These are phyloP conservation scores for Eidolon helvum DNA, from an alignment of 2,113 vertebrate genomes.

Conservation along the genomic window DNA sequence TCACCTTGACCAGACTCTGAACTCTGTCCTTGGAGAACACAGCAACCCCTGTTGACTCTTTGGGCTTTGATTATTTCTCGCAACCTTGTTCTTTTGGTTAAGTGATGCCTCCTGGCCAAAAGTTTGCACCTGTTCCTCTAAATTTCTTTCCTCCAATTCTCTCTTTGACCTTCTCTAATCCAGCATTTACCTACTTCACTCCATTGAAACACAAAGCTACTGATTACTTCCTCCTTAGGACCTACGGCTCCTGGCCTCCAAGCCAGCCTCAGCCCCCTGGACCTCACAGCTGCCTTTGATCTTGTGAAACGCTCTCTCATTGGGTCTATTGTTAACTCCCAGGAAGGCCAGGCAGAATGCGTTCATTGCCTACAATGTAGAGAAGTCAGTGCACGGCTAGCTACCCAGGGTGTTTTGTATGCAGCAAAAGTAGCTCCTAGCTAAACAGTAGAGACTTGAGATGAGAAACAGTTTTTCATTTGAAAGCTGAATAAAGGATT, in stretches of 20 bases:
- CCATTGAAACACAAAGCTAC: constrained; percentile 45
- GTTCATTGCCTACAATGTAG: not conserved
- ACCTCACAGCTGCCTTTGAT: constrained; percentile 33
- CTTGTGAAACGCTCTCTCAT: not conserved
- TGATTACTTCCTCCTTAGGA: constrained; percentile 22
- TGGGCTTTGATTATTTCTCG: not conserved
- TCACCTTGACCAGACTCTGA: not conserved
- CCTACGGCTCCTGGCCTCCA: not conserved
- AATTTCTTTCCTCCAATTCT: constrained; percentile 56
- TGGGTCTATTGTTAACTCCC: not conserved
- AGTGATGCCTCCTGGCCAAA: constrained; percentile 18
- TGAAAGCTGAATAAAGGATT: constrained; percentile 60
- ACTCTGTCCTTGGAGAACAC: not conserved
- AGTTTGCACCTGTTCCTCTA: constrained; percentile 2
- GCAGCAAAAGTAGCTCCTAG: not conserved
- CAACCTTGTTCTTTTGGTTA: constrained; percentile 39
- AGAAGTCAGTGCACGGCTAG: not conserved
- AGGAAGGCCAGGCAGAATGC: not conserved
- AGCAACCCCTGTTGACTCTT: not conserved
- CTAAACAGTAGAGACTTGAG: not conserved
- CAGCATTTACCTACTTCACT: constrained; percentile 52
- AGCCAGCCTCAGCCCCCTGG: not conserved
- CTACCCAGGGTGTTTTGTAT: not conserved
- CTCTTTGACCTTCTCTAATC: constrained; percentile 70
- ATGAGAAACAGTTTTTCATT: constrained; percentile 50